Evolutionary conservation across 1,140 invertebrate species (phyloP), one percentile per base, ranked within the genome.

Genomic region (Neuroterus valhalla): DNA sequence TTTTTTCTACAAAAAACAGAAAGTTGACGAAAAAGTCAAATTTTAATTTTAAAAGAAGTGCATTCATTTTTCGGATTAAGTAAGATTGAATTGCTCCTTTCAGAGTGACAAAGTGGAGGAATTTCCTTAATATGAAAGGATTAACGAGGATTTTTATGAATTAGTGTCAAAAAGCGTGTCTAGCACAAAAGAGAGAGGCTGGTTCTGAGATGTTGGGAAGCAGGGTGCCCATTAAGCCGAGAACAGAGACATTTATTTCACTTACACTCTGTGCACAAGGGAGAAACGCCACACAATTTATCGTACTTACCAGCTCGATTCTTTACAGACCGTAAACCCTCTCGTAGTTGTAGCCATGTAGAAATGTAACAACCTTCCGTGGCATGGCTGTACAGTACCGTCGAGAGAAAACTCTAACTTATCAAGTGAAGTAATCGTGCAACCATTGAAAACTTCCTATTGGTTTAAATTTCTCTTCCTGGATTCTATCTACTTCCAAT

Each of bases 171-270:
- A 69, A 42, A 15, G 66, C 12, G 2, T 62, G 23, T n/a, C 26
- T 62, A 3, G 26, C 21, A 62, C 14, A 4, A 72, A 48, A 46
- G 38, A 31, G 50, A 46, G 78, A 77, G 72, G 74, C 75, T 70
- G 73, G 62, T 78, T 79, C 75, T 82, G 77, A 79, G 79, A 78
- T 77, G 71, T 76, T 74, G 74, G 71, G 69, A 69, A 79, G 74
- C 80, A 79, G 66, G 72, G 46, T 71, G 78, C 74, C 82, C 82
- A 84, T 87, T 83, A 83, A 84, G 77, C 80, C 78, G 75, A 77
- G 82, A 77, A 80, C 77, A 77, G 50, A 75, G 75, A 83, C 84
- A 87, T 87, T 85, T 84, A 85, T 86, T 87, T 86, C 84, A 87
- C 82, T 87, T 87, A 85, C 80, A 83, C 82, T 81, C 77, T 48